Evolutionary conservation across 2,113 vertebrate genomes (phyloP).

Genomic region (Thalassarche chlororhynchos): DNA sequence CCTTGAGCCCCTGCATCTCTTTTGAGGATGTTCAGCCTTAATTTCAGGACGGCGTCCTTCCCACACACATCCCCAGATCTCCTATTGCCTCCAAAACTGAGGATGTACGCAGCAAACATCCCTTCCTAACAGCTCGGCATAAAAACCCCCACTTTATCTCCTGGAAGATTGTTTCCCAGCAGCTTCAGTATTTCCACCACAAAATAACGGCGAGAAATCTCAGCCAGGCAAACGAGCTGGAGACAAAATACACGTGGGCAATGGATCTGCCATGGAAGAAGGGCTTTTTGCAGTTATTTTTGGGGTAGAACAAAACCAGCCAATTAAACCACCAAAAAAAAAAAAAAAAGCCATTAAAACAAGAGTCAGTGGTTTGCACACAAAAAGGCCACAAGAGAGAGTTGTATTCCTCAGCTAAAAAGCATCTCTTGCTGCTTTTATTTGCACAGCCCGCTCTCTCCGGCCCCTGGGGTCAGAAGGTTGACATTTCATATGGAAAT

Average conservation of each 20-base stretch:
- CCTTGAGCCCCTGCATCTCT: not conserved
- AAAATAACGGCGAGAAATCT: not conserved
- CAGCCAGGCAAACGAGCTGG: not conserved
- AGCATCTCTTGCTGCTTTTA: not conserved
- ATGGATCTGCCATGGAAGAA: not conserved
- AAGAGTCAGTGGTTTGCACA: not conserved
- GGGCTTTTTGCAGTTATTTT: not conserved
- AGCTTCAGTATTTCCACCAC: not conserved
- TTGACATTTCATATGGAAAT: not conserved
- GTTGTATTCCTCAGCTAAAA: not conserved
- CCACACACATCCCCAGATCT: not conserved
- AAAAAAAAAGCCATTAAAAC: not conserved
- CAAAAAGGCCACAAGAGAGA: not conserved
- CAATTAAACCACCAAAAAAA: not conserved
- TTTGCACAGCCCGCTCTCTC: not conserved
- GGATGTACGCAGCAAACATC: not conserved
- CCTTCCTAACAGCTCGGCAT: not conserved
- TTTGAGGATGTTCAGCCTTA: not conserved
- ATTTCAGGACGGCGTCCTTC: not conserved
- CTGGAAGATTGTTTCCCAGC: not conserved
- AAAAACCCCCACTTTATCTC: not conserved
- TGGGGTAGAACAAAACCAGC: not conserved
- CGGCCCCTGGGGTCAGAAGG: not conserved
- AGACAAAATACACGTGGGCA: not conserved
- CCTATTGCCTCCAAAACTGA: not conserved